A percentile compares a stretch with the other conserved stretches of the same genome.
Evolutionary conservation across 2,888 invertebrate genomes (phyloP).

Genomic region (Nudaria mundana): DNA sequence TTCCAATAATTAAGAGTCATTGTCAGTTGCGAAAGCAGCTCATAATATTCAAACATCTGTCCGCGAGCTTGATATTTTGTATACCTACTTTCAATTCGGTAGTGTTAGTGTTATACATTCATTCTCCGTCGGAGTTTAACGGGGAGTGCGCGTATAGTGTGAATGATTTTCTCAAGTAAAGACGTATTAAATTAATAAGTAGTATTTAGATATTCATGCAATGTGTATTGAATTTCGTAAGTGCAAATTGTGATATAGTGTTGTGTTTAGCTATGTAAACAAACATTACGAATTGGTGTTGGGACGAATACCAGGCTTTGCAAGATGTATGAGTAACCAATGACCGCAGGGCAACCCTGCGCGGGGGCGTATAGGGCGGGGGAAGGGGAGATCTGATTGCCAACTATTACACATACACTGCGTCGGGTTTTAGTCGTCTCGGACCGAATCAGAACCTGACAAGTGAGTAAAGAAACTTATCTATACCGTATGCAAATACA

Average conservation of each 20-base stretch:
- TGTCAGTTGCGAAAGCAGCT: slow-evolving; percentile 9
- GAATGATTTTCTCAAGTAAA: slow-evolving; percentile 30
- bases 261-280: slow-evolving; percentile 50
- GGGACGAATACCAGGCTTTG: slow-evolving; percentile 58
- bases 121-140: slow-evolving; percentile 55
- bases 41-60: slow-evolving; percentile 43
- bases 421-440: slow-evolving; percentile 39
- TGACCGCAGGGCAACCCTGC: slow-evolving; percentile 69
- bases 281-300: slow-evolving; percentile 44
- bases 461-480: slow-evolving; percentile 40
- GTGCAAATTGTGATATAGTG: slow-evolving; percentile 39
- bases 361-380: slow-evolving; percentile 43
- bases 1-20: slow-evolving; percentile 12
- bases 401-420: slow-evolving; percentile 28
- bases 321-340: slow-evolving; percentile 70
- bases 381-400: slow-evolving; percentile 46
- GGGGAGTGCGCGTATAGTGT: slow-evolving; percentile 49
- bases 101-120: slow-evolving; percentile 58
- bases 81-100: slow-evolving; percentile 56
- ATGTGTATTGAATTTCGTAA: slow-evolving; percentile 24
- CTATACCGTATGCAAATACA: slow-evolving; percentile 2
- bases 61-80: slow-evolving; percentile 50
- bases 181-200: slow-evolving; percentile 25
- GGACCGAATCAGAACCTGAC: slow-evolving; percentile 42
- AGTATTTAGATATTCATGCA: slow-evolving; percentile 24